Evolutionary conservation across 2,888 invertebrate genomes (phyloP), one percentile per base, ranked within the genome.

Genomic region (Melipona beecheii): DNA sequence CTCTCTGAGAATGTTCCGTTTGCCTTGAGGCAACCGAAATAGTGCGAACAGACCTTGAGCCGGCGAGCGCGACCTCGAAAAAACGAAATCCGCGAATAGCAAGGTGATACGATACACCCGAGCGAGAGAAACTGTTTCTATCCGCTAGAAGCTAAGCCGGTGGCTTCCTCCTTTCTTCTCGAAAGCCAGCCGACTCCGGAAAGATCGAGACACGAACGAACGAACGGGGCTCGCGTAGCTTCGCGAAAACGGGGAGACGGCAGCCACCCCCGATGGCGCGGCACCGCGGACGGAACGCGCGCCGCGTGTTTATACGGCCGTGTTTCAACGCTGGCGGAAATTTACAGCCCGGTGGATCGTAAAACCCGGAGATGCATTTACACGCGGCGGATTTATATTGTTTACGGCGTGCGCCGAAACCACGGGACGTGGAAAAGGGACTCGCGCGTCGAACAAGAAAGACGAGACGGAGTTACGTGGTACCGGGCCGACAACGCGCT

Each of bases 311-410:
- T 82, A 83, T 85, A 83, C 68, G 86, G 78, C 68, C 88, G 86
- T 88, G 86, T 88, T 86, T 75, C 87, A 86, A 88, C 86, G 85
- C 87, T 78, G 75, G 72, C 82, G 78, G 88, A 83, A 89, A 87
- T 89, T 89, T 88, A 89, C 87, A 82, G 81, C 83, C 89, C 69
- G 60, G 9, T 43, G 76, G 84, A 88, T 89, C 89, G 89, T 89
- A 89, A 89, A 89, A 81, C 64, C 78, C 76, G 85, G 83, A 85
- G 89, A 89, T 88, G 89, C 88, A 85, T 89, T 88, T 85, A 88
- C 81, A 85, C 88, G 83, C 75, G 81, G 69, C 84, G 85, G 87
- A 89, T 89, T 89, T 89, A 89, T 89, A 89, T 27, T 88, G 89
- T 89, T 87, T 89, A 89, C 87, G 64, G 77, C 86, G 83, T 64